phyloP scores from a whole-genome alignment of 2,888 invertebrate genomes.

The Ceriagrion tenellum region DNA sequence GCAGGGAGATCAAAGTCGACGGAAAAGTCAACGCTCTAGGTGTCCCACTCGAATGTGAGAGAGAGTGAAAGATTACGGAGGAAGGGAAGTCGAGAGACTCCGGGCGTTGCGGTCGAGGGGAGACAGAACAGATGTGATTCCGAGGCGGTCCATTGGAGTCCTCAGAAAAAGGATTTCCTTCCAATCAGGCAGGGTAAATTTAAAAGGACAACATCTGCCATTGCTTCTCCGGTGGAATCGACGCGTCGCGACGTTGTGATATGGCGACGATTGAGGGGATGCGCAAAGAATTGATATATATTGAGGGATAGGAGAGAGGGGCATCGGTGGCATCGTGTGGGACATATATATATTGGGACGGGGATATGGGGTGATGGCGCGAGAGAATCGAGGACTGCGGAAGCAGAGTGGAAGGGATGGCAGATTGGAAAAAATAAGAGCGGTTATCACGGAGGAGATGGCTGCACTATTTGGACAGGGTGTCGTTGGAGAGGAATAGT shows the following conservation, averaged over 20 bases:
- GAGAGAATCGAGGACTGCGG: not conserved
- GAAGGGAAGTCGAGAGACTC: not conserved
- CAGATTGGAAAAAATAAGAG: constrained; percentile 6
- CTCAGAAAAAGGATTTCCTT: not conserved
- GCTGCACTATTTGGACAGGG: not conserved
- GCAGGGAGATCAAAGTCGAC: not conserved
- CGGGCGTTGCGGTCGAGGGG: not conserved
- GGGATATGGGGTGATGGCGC: not conserved
- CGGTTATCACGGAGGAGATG: constrained; percentile 10
- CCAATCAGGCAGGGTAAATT: constrained; percentile 42
- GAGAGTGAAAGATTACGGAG: not conserved
- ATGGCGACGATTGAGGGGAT: not conserved
- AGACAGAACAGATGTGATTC: constrained; percentile 44
- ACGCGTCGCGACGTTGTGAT: not conserved
- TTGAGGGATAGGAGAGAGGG: not conserved
- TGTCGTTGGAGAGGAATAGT: not conserved
- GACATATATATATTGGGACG: not conserved
- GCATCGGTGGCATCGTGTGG: not conserved
- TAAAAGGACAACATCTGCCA: constrained; percentile 66
- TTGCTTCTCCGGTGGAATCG: not conserved
- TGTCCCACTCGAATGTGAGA: not conserved
- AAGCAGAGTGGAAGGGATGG: not conserved
- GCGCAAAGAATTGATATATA: not conserved
- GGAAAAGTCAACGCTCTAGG: not conserved
- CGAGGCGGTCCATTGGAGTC: constrained; percentile 20